Conservation (phyloP, 2,888 invertebrate genomes). For the Odontomyia ornata region DNA sequence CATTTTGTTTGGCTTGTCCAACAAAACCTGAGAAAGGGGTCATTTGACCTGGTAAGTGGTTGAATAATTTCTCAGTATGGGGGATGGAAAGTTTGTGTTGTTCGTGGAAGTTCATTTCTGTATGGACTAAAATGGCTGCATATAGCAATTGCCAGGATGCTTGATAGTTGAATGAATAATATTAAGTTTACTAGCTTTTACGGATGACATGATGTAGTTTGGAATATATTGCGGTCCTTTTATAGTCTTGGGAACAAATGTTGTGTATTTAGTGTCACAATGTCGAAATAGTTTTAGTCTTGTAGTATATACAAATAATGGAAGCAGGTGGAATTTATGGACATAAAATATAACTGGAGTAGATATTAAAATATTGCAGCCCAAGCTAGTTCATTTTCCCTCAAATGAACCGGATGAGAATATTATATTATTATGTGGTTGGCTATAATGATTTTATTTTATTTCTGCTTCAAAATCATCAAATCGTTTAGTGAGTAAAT, state of each 20-base stretch:
- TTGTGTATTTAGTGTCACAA: neutral
- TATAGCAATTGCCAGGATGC: neutral
- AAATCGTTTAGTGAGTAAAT: no score
- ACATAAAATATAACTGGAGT: no score
- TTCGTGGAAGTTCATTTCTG: neutral
- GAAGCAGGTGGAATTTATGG: no score
- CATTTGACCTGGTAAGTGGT: slow-evolving; percentile 32
- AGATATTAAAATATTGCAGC: no score
- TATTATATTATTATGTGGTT: no score
- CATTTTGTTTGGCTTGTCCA: neutral
- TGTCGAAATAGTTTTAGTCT: neutral
- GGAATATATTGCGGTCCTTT: neutral
- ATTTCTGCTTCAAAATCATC: no score
- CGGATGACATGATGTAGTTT: neutral
- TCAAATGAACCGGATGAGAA: no score
- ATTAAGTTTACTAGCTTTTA: neutral
- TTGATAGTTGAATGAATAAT: neutral
- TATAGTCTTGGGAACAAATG: neutral
- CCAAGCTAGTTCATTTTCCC: no score
- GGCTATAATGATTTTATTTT: no score
- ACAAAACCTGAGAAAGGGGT: neutral
- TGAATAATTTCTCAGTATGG: slow-evolving; percentile 16
- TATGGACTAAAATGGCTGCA: neutral
- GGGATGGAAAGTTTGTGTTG: slow-evolving; percentile 6
- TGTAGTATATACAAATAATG: neutral